Evolutionary conservation across 2,797 vertebrate genomes (phyloP), one percentile per base, ranked within the genome.

Genomic region (Limnodromus scolopaceus): DNA sequence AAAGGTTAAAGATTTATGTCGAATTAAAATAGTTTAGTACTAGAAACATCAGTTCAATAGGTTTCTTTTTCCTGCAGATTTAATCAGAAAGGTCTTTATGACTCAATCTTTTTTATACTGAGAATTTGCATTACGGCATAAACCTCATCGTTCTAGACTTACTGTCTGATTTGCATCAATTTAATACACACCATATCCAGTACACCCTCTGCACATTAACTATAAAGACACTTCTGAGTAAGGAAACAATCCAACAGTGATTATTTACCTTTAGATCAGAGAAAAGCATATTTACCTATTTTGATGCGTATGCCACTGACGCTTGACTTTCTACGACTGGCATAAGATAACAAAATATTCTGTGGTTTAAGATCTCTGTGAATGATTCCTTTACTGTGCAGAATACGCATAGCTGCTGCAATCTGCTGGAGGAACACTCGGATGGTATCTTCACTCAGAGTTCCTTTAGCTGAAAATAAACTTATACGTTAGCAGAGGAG

Each of bases 391-490:
- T 99, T 99, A 96, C 98, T 99, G 97, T 99, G 98, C 71, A 99
- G 98, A 90, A 99, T 98, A 17, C 98, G 98, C 99, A 99, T 99
- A 94, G 99, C 99, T 2, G 99, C 99, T 16, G 99, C 98, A 22
- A 99, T 99, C 98, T 99, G 99, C 98, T 99, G 99, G 66, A 99
- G 98, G 98, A 99, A 99, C 72, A 99, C 97, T 78, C 99, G 98
- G 97, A 99, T 98, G 2, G 99, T 99, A 60, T 99, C 99, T 97
- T 99, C 99, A 63, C 99, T 98, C 34, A 99, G 98, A 14, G 99
- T 99, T 57, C 99, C 99, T 96, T 99, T 99, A 61, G 98, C 99
- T 99, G 93, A 11, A 55, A 85, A 38, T 4, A 82, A 82, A 54
- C 90, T 95, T 30, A 92, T n/a, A 93, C 76, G 66, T 45, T 10